Evolutionary conservation across 2,797 vertebrate genomes (phyloP).

Genomic region (Channa striata): DNA sequence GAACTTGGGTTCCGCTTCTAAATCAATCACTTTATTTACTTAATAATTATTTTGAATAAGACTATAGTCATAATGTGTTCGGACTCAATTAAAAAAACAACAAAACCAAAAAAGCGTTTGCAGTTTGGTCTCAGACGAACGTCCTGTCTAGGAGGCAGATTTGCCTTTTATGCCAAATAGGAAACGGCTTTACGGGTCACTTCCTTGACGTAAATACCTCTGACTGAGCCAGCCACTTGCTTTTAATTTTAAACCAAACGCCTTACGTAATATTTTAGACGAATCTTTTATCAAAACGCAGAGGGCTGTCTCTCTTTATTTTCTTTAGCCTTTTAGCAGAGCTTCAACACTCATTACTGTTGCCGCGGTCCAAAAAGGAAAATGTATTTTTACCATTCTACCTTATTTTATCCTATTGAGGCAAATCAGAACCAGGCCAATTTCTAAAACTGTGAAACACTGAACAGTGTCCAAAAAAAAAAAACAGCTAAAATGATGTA

Average conservation of each 20-base stretch:
- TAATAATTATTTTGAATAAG: too few relatives aligned
- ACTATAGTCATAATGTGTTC: too few relatives aligned
- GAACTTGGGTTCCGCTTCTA: too few relatives aligned
- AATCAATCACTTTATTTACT: too few relatives aligned
- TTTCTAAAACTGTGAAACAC: conserved; percentile 14
- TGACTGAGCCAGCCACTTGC: conserved; percentile 2
- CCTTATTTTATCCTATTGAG: background rate
- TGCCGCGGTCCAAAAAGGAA: background rate
- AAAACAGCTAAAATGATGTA: conserved; percentile 6
- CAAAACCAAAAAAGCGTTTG: too few relatives aligned
- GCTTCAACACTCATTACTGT: background rate
- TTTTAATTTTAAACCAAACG: conserved; percentile 5
- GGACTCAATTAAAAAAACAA: too few relatives aligned
- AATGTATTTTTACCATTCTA: conserved; percentile 1
- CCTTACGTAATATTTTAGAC: conserved; percentile 15
- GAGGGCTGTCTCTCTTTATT: background rate
- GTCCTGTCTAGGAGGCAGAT: background rate
- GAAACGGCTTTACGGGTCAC: background rate
- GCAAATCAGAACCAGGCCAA: conserved; percentile 13
- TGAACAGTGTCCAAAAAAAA: background rate
- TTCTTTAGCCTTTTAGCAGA: conserved; percentile 9
- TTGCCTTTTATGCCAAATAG: background rate
- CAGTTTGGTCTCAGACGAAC: too few relatives aligned
- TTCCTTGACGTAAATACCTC: background rate
- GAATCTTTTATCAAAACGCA: background rate